phyloP scores from a whole-genome alignment of 2,888 invertebrate genomes.

The Steinernema scapterisci region DNA sequence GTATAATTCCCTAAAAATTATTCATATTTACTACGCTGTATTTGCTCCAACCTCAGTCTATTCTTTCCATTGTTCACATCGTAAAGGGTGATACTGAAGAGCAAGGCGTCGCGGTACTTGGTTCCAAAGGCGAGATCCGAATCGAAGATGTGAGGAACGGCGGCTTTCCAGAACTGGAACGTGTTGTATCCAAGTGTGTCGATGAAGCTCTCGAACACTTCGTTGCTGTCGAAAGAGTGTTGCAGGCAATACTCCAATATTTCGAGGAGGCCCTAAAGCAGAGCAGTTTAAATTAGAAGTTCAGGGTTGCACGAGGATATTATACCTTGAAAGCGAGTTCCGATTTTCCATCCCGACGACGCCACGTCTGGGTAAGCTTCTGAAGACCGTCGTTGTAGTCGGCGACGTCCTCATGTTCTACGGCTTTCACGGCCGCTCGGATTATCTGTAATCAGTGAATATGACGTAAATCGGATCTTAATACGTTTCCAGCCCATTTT shows the following conservation, averaged over 20 bases:
- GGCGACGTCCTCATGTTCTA: slow-evolving; percentile 10
- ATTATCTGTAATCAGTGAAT: neutral
- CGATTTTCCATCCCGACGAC: slow-evolving; percentile 53
- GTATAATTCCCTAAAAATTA: slow-evolving; percentile 61
- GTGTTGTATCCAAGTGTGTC: slow-evolving; percentile 58
- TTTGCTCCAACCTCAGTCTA: slow-evolving; percentile 54
- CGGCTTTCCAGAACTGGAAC: slow-evolving; percentile 57
- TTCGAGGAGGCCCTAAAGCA: slow-evolving; percentile 51
- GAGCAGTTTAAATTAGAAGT: neutral
- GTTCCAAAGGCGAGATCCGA: slow-evolving; percentile 64
- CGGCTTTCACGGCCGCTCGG: neutral
- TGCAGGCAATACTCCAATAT: slow-evolving; percentile 64
- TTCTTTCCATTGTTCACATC: slow-evolving; percentile 66
- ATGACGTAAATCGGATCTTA: no score
- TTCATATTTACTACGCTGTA: slow-evolving; percentile 1
- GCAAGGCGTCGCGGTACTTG: slow-evolving; percentile 63
- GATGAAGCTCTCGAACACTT: slow-evolving; percentile 58
- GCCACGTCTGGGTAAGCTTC: slow-evolving; percentile 53
- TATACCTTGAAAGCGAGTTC: slow-evolving; percentile 59
- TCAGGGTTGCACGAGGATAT: neutral
- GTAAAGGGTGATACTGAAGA: slow-evolving; percentile 65
- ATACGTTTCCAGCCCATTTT: no score
- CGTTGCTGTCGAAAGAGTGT: slow-evolving; percentile 54
- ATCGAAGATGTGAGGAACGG: slow-evolving; percentile 62
- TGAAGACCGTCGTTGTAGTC: slow-evolving; percentile 35